These are phyloP conservation scores for Dicyrtoma fusca DNA, from an alignment of 2,888 invertebrate species.

Conservation along the genomic window DNA sequence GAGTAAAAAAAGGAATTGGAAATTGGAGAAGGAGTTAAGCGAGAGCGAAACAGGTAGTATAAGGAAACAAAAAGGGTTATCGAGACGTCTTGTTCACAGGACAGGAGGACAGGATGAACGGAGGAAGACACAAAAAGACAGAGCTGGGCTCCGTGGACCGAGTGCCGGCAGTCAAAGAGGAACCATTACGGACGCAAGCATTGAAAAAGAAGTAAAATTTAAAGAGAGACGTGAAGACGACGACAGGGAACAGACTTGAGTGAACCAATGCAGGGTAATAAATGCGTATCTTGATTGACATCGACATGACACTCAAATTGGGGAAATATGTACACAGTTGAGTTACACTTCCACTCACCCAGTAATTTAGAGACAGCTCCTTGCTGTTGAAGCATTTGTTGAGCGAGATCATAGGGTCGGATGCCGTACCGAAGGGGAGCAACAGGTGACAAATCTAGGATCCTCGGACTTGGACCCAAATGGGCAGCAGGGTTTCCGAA, in stretches of 20 bases:
- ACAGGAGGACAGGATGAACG: too few species aligned
- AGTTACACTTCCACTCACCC: conserved; percentile 63
- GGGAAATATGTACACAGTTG: conserved; percentile 40
- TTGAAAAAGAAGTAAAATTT: conserved; percentile 15
- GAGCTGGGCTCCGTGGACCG: too few species aligned
- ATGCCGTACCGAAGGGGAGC: conserved; percentile 65
- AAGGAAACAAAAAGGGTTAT: conserved; percentile 5
- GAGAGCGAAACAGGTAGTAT: neutral
- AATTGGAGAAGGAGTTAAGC: too few species aligned
- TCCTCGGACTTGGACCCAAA: conserved; percentile 44
- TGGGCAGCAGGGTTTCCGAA: conserved; percentile 42
- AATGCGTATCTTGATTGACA: conserved; percentile 43
- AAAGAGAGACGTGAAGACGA: conserved; percentile 33
- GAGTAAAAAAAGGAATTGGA: neutral
- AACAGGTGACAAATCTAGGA: conserved; percentile 55
- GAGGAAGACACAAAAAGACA: neutral
- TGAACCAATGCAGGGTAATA: conserved; percentile 38
- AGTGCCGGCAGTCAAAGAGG: conserved; percentile 28
- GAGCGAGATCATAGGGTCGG: conserved; percentile 86
- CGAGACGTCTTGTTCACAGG: conserved; percentile 8
- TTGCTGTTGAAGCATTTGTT: conserved; percentile 83
- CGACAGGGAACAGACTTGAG: conserved; percentile 28
- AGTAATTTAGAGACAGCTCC: conserved; percentile 86
- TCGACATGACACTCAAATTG: conserved; percentile 47
- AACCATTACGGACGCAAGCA: conserved; percentile 17